Conservation (phyloP, 2,797 vertebrate genomes). For the Galaxias olidus region DNA sequence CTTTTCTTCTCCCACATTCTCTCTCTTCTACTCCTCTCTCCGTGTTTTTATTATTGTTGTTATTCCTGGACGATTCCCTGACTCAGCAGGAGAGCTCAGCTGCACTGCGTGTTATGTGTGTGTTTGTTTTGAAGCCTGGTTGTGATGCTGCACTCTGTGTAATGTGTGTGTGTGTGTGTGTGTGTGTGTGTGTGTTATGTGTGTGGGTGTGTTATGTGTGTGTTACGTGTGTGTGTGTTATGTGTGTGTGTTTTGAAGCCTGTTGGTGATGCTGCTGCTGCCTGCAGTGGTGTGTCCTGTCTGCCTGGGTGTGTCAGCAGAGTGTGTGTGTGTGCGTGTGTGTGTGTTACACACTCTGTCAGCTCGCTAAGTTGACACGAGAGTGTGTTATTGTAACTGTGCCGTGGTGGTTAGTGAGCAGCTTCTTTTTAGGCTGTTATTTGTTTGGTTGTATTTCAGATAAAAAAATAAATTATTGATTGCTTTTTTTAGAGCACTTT, state of each 20-base stretch:
- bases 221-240: no score
- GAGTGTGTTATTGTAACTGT: neutral
- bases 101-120: slow-evolving; percentile 69
- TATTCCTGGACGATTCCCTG: slow-evolving; percentile 30
- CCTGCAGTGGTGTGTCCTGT: slow-evolving; percentile 58
- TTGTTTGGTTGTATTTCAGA: no score
- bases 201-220: slow-evolving; percentile 38
- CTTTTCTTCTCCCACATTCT: no score
- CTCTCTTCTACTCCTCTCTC: slow-evolving; percentile 39
- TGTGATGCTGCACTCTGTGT: slow-evolving; percentile 66
- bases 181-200: slow-evolving; percentile 54
- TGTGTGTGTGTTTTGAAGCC: no score
- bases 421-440: no score
- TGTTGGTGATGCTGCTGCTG: no score
- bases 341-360: neutral
- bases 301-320: slow-evolving; percentile 72
- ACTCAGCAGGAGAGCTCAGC: slow-evolving; percentile 58
- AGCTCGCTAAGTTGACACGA: neutral
- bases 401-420: no score
- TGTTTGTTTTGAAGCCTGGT: slow-evolving; percentile 43
- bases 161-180: slow-evolving; percentile 57
- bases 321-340: slow-evolving; percentile 30
- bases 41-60: slow-evolving; percentile 28
- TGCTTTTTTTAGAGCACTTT: no score
- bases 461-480: no score